phyloP scores from a whole-genome alignment of 2,797 vertebrate genomes.

The Octomys mimax region DNA sequence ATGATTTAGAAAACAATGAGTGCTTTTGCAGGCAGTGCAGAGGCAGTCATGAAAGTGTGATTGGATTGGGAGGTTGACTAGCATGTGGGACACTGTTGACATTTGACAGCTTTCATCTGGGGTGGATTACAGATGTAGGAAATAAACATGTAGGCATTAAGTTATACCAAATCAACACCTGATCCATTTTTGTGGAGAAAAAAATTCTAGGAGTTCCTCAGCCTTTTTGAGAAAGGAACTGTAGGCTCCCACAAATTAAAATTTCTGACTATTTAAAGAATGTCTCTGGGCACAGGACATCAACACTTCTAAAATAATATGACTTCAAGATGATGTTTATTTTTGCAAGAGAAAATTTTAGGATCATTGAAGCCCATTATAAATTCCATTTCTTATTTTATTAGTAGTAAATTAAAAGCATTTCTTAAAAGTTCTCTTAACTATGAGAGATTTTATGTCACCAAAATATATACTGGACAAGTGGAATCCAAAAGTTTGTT shows the following conservation, averaged over 20 bases:
- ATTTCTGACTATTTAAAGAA: neutral
- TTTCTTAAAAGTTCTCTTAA: neutral
- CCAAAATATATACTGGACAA: neutral
- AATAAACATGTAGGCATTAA: slow-evolving; percentile 49
- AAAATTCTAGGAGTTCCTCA: neutral
- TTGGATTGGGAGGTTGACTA: slow-evolving; percentile 55
- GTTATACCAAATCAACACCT: slow-evolving; percentile 21
- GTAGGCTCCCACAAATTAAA: neutral
- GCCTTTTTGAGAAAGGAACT: neutral
- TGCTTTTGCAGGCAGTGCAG: slow-evolving; percentile 9
- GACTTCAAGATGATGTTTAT: neutral
- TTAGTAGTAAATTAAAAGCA: neutral
- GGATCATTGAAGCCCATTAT: neutral
- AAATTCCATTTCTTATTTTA: slow-evolving; percentile 12
- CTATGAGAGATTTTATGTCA: neutral
- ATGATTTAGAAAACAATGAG: slow-evolving; percentile 74
- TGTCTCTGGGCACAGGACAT: neutral
- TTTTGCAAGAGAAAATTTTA: slow-evolving; percentile 14
- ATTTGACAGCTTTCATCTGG: slow-evolving; percentile 71
- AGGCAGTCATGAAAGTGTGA: slow-evolving; percentile 71
- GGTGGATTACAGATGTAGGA: slow-evolving; percentile 38
- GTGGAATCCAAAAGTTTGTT: neutral
- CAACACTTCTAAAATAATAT: slow-evolving; percentile 21
- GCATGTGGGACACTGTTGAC: slow-evolving; percentile 60
- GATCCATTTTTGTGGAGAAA: neutral